Conservation (phyloP, 2,113 vertebrate genomes). For the Mugil cephalus region DNA sequence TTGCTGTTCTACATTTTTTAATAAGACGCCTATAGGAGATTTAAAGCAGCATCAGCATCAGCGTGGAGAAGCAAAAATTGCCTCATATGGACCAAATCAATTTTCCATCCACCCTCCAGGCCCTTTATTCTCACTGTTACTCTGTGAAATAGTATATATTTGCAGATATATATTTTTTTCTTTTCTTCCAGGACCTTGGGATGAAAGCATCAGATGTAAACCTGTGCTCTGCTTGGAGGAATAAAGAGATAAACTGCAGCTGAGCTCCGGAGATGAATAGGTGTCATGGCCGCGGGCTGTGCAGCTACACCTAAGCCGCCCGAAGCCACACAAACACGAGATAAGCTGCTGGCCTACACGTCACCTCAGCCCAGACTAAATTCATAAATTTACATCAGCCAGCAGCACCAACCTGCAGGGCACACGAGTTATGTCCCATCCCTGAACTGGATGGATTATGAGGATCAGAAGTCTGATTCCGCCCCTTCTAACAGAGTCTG, state of each 20-base stretch:
- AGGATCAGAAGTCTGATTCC: constrained; percentile 15
- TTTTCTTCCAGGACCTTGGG: background rate
- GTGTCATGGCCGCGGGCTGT: constrained; percentile 33
- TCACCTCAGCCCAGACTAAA: constrained; percentile 40
- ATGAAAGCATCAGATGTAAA: constrained; percentile 20
- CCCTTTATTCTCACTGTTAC: no score
- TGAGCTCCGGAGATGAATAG: constrained; percentile 46
- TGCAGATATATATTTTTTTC: background rate
- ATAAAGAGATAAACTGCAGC: constrained; percentile 18
- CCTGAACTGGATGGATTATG: constrained; percentile 26
- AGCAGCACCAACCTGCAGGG: constrained; percentile 28
- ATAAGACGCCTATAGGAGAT: no score
- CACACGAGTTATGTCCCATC: background rate
- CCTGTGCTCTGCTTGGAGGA: background rate
- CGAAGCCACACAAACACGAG: constrained; percentile 42
- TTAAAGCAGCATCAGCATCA: no score
- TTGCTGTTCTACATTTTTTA: no score
- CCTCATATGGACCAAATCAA: no score
- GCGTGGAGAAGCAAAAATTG: no score
- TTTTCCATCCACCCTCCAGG: no score
- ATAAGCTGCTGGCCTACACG: constrained; percentile 49
- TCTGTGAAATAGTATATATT: no score
- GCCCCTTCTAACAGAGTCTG: no score
- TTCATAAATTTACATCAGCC: constrained; percentile 28
- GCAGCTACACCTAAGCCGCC: constrained; percentile 38